Conservation (phyloP, 2,797 vertebrate genomes). For the Phataginus tricuspis region DNA sequence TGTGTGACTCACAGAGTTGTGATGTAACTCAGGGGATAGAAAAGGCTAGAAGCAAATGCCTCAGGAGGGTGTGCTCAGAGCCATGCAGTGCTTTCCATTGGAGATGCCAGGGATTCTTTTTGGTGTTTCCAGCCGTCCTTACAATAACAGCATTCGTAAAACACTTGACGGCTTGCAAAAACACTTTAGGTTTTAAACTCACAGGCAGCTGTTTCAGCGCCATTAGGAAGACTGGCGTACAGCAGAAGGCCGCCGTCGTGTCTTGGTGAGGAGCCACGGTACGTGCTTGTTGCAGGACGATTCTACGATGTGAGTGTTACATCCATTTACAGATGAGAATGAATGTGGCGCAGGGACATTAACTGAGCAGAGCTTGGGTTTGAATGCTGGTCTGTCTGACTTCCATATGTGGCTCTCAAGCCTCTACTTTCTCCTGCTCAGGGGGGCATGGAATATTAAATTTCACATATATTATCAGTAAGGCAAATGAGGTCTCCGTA, state of each 20-base stretch:
- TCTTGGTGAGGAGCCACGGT: neutral
- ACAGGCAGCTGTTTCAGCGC: neutral
- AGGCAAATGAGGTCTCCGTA: neutral
- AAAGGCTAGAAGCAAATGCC: neutral
- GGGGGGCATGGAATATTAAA: neutral
- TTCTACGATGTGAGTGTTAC: neutral
- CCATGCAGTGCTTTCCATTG: neutral
- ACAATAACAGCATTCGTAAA: neutral
- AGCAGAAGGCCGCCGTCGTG: neutral
- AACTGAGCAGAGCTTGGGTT: neutral
- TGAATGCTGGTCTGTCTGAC: neutral
- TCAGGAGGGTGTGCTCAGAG: neutral
- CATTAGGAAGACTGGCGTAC: neutral
- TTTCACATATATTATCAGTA: neutral
- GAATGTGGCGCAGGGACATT: neutral
- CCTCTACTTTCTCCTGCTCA: neutral
- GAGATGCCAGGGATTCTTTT: neutral
- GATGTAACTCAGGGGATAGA: neutral
- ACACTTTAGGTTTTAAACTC: neutral
- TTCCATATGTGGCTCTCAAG: neutral
- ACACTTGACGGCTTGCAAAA: neutral
- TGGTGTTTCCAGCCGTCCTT: neutral
- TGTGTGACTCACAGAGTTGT: neutral
- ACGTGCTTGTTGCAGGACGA: neutral
- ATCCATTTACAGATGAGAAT: neutral